phyloP scores from a whole-genome alignment of 1,140 invertebrate genomes.

The Trichomalopsis sarcophagae region DNA sequence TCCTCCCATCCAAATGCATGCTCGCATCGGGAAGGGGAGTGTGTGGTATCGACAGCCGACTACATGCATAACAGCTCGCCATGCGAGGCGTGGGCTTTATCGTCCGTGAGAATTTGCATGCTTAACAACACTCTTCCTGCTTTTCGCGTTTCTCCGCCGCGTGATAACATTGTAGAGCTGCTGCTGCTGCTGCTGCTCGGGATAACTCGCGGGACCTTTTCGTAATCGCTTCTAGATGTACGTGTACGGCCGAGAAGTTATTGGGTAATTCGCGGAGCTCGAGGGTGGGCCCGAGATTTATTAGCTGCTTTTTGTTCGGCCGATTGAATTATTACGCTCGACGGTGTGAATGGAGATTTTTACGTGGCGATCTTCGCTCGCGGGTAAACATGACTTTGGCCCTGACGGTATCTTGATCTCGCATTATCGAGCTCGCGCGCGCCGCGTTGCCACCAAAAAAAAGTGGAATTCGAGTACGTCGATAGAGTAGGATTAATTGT shows the following conservation, averaged over 20 bases:
- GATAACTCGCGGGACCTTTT: conserved; percentile 12
- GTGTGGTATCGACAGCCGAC: no score
- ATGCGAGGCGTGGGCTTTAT: conserved; percentile 10
- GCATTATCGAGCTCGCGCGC: no score
- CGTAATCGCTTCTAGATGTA: neutral
- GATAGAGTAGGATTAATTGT: neutral
- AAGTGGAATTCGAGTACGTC: neutral
- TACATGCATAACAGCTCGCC: neutral
- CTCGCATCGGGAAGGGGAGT: neutral
- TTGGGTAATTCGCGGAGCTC: neutral
- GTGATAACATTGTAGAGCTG: conserved; percentile 26
- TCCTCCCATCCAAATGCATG: no score
- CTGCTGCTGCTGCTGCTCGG: neutral
- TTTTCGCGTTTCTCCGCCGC: conserved; percentile 8
- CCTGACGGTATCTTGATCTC: neutral
- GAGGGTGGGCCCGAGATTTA: neutral
- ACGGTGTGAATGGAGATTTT: neutral
- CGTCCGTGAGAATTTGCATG: conserved; percentile 43
- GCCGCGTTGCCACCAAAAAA: no score
- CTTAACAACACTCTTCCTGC: conserved; percentile 28
- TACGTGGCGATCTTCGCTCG: neutral
- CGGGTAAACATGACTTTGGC: conserved; percentile 5
- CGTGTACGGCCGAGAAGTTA: neutral
- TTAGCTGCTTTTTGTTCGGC: neutral
- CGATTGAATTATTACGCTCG: neutral